Percentiles rank a stretch among this genome's conserved stretches.
phyloP scores from a whole-genome alignment of 2,113 vertebrate genomes.

The Brachyistius frenatus region DNA sequence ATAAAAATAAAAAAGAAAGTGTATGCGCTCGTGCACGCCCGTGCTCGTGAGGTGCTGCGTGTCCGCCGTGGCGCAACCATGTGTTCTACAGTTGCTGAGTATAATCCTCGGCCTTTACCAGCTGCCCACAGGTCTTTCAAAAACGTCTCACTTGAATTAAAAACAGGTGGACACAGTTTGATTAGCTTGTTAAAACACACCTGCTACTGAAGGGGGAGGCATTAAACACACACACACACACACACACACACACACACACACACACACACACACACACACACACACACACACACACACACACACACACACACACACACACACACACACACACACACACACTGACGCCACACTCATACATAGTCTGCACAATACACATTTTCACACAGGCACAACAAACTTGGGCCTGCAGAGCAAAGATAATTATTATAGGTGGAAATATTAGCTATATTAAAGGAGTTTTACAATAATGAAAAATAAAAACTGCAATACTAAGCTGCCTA shows the following conservation, averaged over 20 bases:
- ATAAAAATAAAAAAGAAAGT: neutral
- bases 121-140: conserved; percentile 67
- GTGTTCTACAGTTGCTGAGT: conserved; percentile 66
- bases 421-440: conserved; percentile 46
- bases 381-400: conserved; percentile 19
- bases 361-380: neutral
- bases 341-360: conserved; percentile 7
- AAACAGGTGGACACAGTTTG: conserved; percentile 76
- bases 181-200: conserved; percentile 79
- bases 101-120: conserved; percentile 70
- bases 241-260: conserved; percentile 4
- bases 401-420: conserved; percentile 50
- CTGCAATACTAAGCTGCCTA: conserved; percentile 3
- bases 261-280: conserved; percentile 4
- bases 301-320: neutral
- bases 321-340: neutral
- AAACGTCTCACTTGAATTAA: conserved; percentile 69
- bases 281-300: conserved; percentile 14
- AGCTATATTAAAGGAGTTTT: conserved; percentile 32
- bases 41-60: conserved; percentile 1
- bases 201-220: conserved; percentile 57
- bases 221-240: neutral
- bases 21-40: conserved; percentile 15
- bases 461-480: neutral
- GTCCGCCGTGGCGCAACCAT: conserved; percentile 51